Evolutionary conservation across 2,888 invertebrate genomes (phyloP), one percentile per base, ranked within the genome.

Genomic region (Nemoura dubitans): DNA sequence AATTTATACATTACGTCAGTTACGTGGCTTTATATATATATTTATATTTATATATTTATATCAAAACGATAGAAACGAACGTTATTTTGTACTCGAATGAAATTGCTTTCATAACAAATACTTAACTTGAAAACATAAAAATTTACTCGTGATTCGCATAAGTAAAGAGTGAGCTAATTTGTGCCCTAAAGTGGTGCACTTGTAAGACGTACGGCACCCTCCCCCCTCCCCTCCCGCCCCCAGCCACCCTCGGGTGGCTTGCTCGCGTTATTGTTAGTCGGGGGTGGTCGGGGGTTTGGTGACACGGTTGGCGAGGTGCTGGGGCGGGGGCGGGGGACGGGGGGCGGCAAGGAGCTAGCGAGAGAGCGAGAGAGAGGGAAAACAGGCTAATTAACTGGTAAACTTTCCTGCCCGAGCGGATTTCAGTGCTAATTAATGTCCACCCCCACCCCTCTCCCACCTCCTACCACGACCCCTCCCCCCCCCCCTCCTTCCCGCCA

Each of bases 381-480:
- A 59, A 29, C 83, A 28, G 76, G 84, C 91, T 92, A 92, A 92
- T 92, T 92, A 92, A 92, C 92, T 92, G 91, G 92, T 91, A 92
- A 92, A 92, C 91, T 92, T 92, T 91, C 91, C 91, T 90, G 91
- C 90, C 90, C 91, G 91, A 91, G 91, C 91, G 84, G 84, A 76
- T 91, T 91, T 90, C 91, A 91, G 91, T 90, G 90, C 91, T 92
- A 92, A 92, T 92, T 92, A 91, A 91, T 91, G 91, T 90, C 89
- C 89, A 84, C 29, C 84, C 84, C 84, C 76, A 0, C 83, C 83
- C 27, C 82, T 6, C 36, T 29, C 29, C 27, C 82, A 14, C 83
- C 83, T 26, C 36, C 36, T 36, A 3, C 10, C 36, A 36, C 36
- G 36, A 36, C 36, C 36, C 36, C 36, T 10, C 76, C 25, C 83